Evolutionary conservation across 1,140 invertebrate species (phyloP), one percentile per base, ranked within the genome.

Genomic region (Zaprionus lachaisei): DNA sequence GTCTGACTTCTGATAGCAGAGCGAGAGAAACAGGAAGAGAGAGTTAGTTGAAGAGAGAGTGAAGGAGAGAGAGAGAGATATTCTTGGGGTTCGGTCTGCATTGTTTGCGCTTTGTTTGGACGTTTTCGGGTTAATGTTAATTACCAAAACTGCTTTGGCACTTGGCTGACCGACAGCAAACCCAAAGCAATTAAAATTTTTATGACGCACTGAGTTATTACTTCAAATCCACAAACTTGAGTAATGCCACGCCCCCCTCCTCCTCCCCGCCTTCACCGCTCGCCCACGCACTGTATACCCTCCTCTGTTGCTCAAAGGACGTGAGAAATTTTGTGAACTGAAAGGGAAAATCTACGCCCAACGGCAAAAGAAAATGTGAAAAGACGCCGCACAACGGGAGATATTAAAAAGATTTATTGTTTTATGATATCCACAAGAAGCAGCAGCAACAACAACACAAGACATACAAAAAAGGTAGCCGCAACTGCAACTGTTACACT

Each of bases 111-210:
- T 71, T 78, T 79, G 69, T 81, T 86, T 81, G 85, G 85, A 90
- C 85, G 83, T 85, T 91, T 70, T 71, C 49, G 85, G 84, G 81
- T 85, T 91, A 90, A 89, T 89, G 85, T 89, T 89, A 89, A 89
- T 89, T 89, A 89, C 85, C 85, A 89, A 83, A 89, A 91, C 85
- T 89, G 85, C 85, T 89, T 89, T 90, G 85, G 85, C 84, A 89
- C 79, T 77, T 79, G 79, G 64, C 71, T 73, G 71, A 77, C 78
- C 77, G 61, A 55, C 17, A 73, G 62, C 44, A 68, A 68, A 64
- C 85, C 85, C 85, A 89, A 89, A 89, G 85, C 85, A 89, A 89
- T 89, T 89, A 89, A 89, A 89, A 89, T 89, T 89, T 89, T 89
- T 89, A 89, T 89, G 85, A 89, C 85, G 85, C 86, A 91, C 85